Conservation (phyloP, 2,113 vertebrate species). For the Pteronura brasiliensis region DNA sequence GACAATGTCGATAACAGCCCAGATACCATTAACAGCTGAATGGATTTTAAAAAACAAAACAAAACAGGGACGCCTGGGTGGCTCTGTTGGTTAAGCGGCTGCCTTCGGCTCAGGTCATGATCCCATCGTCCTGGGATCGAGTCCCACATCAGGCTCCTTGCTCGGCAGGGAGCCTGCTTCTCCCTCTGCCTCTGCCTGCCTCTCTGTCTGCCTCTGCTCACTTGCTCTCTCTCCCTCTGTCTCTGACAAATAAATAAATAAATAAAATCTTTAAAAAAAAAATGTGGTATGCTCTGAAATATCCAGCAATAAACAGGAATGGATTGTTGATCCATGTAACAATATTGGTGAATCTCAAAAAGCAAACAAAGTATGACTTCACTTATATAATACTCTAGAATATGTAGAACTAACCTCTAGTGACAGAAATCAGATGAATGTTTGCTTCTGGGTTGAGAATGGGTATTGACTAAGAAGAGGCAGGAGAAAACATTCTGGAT, state of each 20-base stretch:
- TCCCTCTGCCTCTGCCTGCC: too few relatives aligned
- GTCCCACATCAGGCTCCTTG: too few relatives aligned
- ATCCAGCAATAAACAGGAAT: neutral
- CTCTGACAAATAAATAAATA: too few relatives aligned
- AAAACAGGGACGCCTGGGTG: too few relatives aligned
- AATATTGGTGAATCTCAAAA: constrained; percentile 5
- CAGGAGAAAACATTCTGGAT: neutral
- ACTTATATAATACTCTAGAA: neutral
- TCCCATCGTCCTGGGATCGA: too few relatives aligned
- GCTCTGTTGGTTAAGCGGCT: too few relatives aligned
- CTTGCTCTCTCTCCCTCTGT: too few relatives aligned
- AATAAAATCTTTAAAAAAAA: too few relatives aligned
- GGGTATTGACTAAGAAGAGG: neutral
- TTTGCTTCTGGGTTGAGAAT: neutral
- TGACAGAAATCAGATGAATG: neutral
- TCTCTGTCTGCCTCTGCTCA: too few relatives aligned
- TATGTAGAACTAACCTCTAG: neutral
- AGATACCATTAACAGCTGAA: neutral
- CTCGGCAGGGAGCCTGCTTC: too few relatives aligned
- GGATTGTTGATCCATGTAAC: neutral
- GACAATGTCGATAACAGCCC: neutral
- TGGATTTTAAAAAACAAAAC: neutral
- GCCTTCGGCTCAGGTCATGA: too few relatives aligned
- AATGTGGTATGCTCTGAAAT: neutral
- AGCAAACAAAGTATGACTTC: neutral